Base-by-base conservation (phyloP, 2,113 vertebrate species). In the Amphiprion percula region DNA sequence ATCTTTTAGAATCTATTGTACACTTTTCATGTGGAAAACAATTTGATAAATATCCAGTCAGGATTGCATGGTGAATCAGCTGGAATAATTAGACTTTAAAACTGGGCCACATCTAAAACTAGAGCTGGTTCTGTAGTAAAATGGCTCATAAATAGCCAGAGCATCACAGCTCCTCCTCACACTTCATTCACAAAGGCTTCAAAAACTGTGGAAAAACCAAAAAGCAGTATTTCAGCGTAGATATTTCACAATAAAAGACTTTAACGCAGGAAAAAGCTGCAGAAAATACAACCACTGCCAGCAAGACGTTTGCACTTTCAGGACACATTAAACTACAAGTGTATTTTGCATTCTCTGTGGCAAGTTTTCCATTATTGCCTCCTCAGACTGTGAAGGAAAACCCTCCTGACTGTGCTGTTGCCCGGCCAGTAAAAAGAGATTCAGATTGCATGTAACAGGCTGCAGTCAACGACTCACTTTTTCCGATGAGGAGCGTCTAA, bases 391-490 rank as follows among this genome's bases (percentile, higher is more conserved):
- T 41, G 56, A 54, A 30, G 69, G 76, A 58, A 83, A 83, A 33
- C 16, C 21, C 46, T 73, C 68, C 50, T 23, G 44, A 6, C 55
- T 75, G 39, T 72, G 72, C 64, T 79, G 70, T 30, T 68, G 17
- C 33, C 7, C n/a, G 81, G 81, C 76, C 82, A 82, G 77, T 82
- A 15, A 90, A 79, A 44, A 61, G 77, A 75, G 81, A 66, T 61
- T 75, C 74, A 70, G 74, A 56, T 70, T 68, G 59, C 68, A 61
- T 77, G 61, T 70, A 74, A 78, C 39, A 74, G 77, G 72, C 74
- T 80, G 65, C 58, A 86, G 75, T 41, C 60, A 55, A 47, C 86
- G 89, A 93, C 82, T 95, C 94, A 94, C 56, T 94, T 89, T 95
- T 95, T 95, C 95, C 95, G 86, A 90, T 70, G 72, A 74, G 76